Evolutionary conservation across 2,888 invertebrate genomes (phyloP).

Genomic region (Drosophila recens): DNA sequence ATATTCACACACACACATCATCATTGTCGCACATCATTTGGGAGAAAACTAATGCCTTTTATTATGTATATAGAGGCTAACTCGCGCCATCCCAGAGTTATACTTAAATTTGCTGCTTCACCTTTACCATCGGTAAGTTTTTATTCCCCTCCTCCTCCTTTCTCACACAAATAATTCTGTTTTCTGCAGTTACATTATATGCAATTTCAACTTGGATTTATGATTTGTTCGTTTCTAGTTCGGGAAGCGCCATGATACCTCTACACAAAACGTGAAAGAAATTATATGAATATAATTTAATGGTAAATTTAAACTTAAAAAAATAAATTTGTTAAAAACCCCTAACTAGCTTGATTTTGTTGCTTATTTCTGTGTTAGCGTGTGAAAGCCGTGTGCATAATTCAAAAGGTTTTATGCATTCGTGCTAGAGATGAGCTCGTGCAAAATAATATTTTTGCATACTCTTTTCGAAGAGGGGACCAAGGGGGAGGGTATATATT

Average conservation of each 20-base stretch:
- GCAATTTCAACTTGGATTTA: too few relatives aligned
- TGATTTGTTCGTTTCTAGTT: background rate
- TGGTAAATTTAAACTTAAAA: background rate
- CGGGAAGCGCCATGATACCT: background rate
- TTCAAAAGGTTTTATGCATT: background rate
- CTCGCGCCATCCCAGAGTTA: background rate
- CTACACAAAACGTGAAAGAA: background rate
- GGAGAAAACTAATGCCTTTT: background rate
- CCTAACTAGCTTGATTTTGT: background rate
- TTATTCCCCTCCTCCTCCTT: background rate
- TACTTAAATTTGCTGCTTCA: background rate
- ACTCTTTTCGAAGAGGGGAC: too few relatives aligned
- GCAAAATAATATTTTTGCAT: too few relatives aligned
- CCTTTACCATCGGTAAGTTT: background rate
- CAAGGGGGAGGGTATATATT: too few relatives aligned
- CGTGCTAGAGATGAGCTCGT: background rate
- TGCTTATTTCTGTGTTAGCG: background rate
- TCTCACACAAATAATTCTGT: background rate
- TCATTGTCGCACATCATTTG: constrained; percentile 1
- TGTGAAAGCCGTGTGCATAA: background rate
- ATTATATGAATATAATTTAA: background rate
- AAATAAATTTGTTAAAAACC: background rate
- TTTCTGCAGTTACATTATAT: background rate
- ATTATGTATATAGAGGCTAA: too few relatives aligned
- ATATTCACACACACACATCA: background rate